phyloP scores from a whole-genome alignment of 2,797 vertebrate genomes.

The Chiroxiphia lanceolata region DNA sequence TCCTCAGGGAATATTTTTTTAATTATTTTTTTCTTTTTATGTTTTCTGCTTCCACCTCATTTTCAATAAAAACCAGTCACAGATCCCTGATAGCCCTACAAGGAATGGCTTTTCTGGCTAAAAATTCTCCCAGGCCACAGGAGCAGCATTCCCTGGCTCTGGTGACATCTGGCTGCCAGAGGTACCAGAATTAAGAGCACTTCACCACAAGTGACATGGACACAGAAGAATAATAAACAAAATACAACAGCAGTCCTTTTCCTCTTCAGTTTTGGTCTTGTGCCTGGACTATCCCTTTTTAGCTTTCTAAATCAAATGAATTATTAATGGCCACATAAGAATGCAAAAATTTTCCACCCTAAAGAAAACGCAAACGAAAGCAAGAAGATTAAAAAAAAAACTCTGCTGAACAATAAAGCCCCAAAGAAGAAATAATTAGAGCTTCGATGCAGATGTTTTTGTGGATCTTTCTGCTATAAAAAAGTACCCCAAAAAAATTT shows the following conservation, averaged over 20 bases:
- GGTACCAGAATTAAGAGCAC: no score
- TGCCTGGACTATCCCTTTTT: no score
- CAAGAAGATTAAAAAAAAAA: no score
- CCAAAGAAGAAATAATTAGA: not conserved
- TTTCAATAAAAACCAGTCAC: not conserved
- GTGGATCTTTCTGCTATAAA: not conserved
- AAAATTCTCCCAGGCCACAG: not conserved
- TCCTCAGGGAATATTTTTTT: no score
- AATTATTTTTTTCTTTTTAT: not conserved
- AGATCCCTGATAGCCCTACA: not conserved
- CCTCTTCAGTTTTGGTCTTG: no score
- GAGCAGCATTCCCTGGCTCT: no score
- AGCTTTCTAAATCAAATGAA: no score
- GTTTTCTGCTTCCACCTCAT: not conserved
- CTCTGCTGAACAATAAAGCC: rapidly evolving
- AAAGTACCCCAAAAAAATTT: not conserved
- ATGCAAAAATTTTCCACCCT: not conserved
- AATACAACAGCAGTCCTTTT: no score
- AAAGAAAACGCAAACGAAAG: not conserved
- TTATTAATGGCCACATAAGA: no score
- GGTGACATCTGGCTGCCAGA: no score
- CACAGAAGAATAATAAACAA: no score
- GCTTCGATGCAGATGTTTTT: not conserved
- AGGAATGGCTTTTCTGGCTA: not conserved
- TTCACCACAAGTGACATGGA: no score